Base-by-base conservation (phyloP, 2,888 invertebrate species). In the Lapara coniferarum region DNA sequence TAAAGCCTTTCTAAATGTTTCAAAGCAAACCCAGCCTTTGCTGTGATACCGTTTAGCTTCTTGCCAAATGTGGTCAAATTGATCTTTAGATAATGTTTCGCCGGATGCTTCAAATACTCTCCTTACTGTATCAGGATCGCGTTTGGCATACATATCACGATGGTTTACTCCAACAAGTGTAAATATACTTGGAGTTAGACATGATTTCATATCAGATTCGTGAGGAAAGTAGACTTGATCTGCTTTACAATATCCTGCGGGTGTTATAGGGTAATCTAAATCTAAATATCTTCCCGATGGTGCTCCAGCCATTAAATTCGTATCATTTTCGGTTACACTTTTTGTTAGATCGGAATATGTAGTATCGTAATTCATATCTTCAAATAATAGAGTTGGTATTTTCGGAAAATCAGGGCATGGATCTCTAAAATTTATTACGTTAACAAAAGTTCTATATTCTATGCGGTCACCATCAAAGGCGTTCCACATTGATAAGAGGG, bases 31-130 rank as follows among this genome's bases (percentile, higher is more conserved):
- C 83, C 87, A 87, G 3, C 93, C 94, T 74, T 91, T 84, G 53
- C 92, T 89, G 80, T 95, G 95, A 70, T 82, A 78, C 73, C 92
- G 87, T 72, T 89, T 82, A 2, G 95, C 95, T 74, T 90, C 87
- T 71, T 92, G 82, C 95, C 95, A 95, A 72, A 94, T 75, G 69
- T 81, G 79, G 56, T 91, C 84, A 76, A 95, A 95, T 30, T 81
- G 82, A 70, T 94, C 88, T 46, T 93, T 93, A 7, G 88, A 88
- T 71, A 95, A 92, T 69, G 85, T 81, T 75, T 94, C 94, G 1
- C 95, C 95, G 3, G 90, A 77, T 19, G 90, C 92, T 82, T 94
- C 92, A 78, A 95, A 95, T 14, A 95, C 89, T 75, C 81, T 86
- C 76, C 85, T 88, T 0, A 95, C 75, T 2, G 77, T 72, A 4